Percentiles rank a stretch among this genome's conserved stretches.
Conservation (phyloP, 2,888 invertebrate genomes). For the Eupithecia exiguata region DNA sequence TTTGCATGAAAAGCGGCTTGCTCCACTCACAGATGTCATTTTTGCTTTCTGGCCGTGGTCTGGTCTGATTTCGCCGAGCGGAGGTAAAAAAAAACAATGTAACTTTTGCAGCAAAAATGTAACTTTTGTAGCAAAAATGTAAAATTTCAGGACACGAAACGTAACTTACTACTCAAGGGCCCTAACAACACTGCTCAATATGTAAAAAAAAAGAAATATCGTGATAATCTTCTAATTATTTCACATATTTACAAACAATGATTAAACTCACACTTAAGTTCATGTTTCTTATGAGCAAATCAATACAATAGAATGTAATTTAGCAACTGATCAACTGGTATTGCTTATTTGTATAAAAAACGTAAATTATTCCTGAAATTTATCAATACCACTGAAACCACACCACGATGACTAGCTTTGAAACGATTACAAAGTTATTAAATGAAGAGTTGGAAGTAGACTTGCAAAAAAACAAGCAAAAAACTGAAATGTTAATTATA, state of each 20-base stretch:
- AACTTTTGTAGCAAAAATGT: too few species aligned
- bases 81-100: too few species aligned
- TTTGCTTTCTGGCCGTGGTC: too few species aligned
- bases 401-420: neutral
- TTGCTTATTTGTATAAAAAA: neutral
- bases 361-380: neutral
- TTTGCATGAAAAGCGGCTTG: too few species aligned
- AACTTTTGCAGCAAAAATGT: too few species aligned
- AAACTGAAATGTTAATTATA: neutral
- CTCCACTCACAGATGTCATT: too few species aligned
- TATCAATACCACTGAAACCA: neutral
- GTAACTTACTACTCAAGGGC: too few species aligned
- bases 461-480: neutral
- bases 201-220: neutral
- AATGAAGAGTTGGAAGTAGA: neutral
- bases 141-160: too few species aligned
- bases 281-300: neutral
- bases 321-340: neutral
- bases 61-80: too few species aligned
- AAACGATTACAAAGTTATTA: neutral
- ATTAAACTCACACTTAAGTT: neutral
- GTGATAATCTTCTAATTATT: neutral
- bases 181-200: neutral
- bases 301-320: neutral
- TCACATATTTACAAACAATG: constrained; percentile 1